These are phyloP conservation scores for Lydus trimaculatus DNA, from an alignment of 2,888 invertebrate genomes.

Conservation along the genomic window DNA sequence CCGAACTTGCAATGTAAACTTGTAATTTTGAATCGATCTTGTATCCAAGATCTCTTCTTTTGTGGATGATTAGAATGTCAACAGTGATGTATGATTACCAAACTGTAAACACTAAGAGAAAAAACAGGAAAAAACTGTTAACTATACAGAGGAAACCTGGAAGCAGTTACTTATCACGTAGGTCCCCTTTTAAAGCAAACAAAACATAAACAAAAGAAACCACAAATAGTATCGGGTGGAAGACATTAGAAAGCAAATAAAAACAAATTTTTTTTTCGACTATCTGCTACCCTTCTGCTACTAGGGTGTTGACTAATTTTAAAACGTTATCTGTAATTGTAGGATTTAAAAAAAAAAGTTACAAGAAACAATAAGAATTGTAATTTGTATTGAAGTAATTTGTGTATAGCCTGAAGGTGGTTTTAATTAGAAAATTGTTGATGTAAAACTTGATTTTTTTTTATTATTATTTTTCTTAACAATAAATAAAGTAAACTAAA, in stretches of 20 bases:
- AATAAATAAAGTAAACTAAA: not conserved
- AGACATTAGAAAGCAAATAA: not conserved
- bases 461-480: not conserved
- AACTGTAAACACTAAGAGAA: not conserved
- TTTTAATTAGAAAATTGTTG: slow-evolving; percentile 7
- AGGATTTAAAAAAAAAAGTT: not conserved
- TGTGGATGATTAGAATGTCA: not conserved
- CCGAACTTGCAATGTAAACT: too few relatives aligned
- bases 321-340: not conserved
- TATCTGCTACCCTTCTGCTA: not conserved
- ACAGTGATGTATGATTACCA: not conserved
- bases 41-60: not conserved
- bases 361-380: not conserved
- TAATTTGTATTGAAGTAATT: slow-evolving; percentile 3
- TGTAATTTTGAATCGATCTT: not conserved
- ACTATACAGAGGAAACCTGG: not conserved
- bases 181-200: slow-evolving; percentile 2
- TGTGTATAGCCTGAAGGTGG: not conserved
- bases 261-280: not conserved
- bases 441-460: not conserved
- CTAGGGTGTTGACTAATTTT: not conserved
- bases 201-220: slow-evolving; percentile 2
- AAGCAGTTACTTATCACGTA: slow-evolving; percentile 4
- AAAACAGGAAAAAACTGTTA: not conserved
- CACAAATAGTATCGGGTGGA: not conserved